phyloP scores from a whole-genome alignment of 2,797 vertebrate species.

The Enteromius treurensis region DNA sequence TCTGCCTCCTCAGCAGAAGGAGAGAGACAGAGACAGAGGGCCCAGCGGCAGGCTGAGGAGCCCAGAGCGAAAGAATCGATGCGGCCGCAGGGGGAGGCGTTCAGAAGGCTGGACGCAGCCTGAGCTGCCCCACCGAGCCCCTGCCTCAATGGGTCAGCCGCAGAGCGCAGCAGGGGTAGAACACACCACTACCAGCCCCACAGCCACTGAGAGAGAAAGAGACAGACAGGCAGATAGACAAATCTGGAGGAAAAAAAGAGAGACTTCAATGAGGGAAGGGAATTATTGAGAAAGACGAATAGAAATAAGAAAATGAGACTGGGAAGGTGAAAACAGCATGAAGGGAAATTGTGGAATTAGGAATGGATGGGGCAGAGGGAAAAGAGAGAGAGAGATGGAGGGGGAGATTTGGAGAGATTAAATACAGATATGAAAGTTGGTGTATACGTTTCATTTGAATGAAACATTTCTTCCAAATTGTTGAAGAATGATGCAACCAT shows the following conservation, averaged over 20 bases:
- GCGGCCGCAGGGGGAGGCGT: slow-evolving; percentile 79
- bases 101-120: slow-evolving; percentile 81
- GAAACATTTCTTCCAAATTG: not conserved
- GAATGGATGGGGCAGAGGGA: not conserved
- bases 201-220: slow-evolving; percentile 61
- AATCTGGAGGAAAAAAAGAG: not conserved
- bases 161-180: slow-evolving; percentile 38
- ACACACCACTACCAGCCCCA: slow-evolving; percentile 54
- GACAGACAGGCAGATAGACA: slow-evolving; percentile 32
- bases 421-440: not conserved
- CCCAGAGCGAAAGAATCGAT: slow-evolving; percentile 89
- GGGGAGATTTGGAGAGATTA: not conserved
- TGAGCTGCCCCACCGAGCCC: slow-evolving; percentile 67
- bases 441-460: not conserved
- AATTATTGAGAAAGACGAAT: not conserved
- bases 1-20: slow-evolving; percentile 68
- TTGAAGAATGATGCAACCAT: not conserved
- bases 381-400: not conserved
- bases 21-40: slow-evolving; percentile 76
- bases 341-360: not conserved
- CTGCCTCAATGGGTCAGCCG: slow-evolving; percentile 73
- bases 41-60: slow-evolving; percentile 85
- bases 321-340: not conserved
- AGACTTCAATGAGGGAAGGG: not conserved
- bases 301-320: not conserved